A percentile compares a stretch with the other conserved stretches of the same genome.
Evolutionary conservation across 2,888 invertebrate genomes (phyloP).

Genomic region (Eupithecia centaureata): DNA sequence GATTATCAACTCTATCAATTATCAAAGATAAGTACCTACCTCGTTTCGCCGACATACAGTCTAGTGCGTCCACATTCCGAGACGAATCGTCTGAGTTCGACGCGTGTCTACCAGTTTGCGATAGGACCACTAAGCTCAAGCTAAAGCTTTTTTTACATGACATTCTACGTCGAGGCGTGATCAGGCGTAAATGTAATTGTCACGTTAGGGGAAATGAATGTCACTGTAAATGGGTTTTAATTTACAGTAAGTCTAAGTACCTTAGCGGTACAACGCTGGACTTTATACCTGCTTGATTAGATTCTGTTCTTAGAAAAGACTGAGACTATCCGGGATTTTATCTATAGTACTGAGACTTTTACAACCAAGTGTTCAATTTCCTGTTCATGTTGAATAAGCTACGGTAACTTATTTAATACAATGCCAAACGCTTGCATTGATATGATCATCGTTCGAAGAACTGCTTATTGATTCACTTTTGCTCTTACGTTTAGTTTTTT

Average conservation of each 20-base stretch:
- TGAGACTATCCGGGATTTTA: background rate
- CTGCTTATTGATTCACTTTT: conserved; percentile 34
- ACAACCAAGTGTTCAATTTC: background rate
- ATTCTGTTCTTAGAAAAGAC: background rate
- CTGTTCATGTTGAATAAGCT: conserved; percentile 1
- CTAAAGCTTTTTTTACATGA: conserved; percentile 35
- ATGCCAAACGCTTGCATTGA: conserved; percentile 11
- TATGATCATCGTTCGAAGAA: conserved; percentile 38
- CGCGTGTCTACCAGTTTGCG: conserved; percentile 17
- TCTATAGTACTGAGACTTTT: background rate
- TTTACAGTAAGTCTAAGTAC: background rate
- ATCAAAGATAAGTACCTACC: conserved; percentile 1
- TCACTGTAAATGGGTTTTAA: conserved; percentile 15
- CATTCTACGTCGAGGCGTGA: conserved; percentile 30
- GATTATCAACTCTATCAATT: background rate
- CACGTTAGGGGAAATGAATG: conserved; percentile 7
- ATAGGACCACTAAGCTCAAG: conserved; percentile 25
- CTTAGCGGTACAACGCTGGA: background rate
- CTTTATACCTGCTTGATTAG: background rate
- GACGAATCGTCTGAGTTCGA: background rate
- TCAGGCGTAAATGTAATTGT: conserved; percentile 26
- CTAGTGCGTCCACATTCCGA: conserved; percentile 17
- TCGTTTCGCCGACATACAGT: conserved; percentile 11
- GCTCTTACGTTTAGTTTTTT: conserved; percentile 26
- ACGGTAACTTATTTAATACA: conserved; percentile 5